Conservation (phyloP, 2,888 invertebrate species). For the Anodontia alba region DNA sequence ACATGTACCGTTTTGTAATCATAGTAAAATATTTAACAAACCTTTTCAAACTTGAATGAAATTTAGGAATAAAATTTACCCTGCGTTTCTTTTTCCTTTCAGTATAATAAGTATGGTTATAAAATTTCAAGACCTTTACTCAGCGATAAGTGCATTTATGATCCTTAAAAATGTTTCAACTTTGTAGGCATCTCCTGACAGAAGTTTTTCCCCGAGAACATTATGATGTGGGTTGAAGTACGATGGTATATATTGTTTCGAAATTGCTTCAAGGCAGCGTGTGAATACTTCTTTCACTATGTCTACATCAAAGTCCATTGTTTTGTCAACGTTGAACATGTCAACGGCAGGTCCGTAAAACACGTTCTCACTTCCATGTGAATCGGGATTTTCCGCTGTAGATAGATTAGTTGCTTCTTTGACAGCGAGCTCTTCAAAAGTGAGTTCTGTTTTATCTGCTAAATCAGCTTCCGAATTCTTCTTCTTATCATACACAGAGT, state of each 20-base stretch:
- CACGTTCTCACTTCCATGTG: neutral
- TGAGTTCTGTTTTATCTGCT: neutral
- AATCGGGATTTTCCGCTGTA: neutral
- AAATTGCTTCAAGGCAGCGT: constrained; percentile 30
- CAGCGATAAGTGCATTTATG: neutral
- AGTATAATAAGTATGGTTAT: no score
- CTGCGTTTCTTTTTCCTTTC: no score
- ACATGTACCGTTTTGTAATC: no score
- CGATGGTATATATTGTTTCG: constrained; percentile 44
- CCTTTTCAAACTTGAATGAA: no score
- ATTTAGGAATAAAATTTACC: no score
- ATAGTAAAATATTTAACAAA: no score
- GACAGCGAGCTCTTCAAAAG: no score
- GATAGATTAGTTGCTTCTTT: neutral
- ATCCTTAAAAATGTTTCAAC: neutral
- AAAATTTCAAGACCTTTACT: no score
- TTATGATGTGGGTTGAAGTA: constrained; percentile 50
- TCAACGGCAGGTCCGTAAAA: constrained; percentile 33
- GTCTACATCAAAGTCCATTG: constrained; percentile 26
- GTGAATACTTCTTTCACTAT: constrained; percentile 37
- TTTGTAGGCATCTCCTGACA: constrained; percentile 26
- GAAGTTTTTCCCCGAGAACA: constrained; percentile 35
- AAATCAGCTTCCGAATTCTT: neutral
- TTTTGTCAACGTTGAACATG: constrained; percentile 11
- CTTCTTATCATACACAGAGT: constrained; percentile 7